phyloP scores from a whole-genome alignment of 2,797 vertebrate genomes.

The Sebastes hubbsi region DNA sequence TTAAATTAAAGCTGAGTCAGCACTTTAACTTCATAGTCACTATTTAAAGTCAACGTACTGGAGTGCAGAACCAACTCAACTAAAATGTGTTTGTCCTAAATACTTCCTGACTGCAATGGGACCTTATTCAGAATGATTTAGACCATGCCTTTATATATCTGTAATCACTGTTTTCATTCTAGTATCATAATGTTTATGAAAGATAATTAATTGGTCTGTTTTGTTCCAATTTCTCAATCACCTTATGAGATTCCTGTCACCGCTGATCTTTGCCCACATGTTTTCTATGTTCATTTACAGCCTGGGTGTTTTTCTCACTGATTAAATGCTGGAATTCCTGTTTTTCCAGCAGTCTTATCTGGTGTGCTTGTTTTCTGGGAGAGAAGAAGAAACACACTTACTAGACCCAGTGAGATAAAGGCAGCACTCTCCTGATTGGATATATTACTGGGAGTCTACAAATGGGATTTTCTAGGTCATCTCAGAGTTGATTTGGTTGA shows the following conservation, averaged over 20 bases:
- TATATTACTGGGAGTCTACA: not conserved
- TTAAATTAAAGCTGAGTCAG: not conserved
- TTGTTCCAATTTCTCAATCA: not conserved
- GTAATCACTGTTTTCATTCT: not conserved
- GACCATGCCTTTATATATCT: not conserved
- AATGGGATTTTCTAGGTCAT: not conserved
- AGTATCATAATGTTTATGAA: not conserved
- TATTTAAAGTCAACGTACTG: not conserved
- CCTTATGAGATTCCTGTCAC: not conserved
- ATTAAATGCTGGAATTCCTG: not conserved
- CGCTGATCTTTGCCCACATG: not conserved
- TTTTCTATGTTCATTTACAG: not conserved
- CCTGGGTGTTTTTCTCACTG: not conserved
- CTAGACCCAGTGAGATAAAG: not conserved
- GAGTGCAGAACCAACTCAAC: too few species aligned
- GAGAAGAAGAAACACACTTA: not conserved
- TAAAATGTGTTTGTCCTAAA: not conserved
- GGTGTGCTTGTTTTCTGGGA: not conserved
- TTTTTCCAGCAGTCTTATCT: conserved; percentile 12
- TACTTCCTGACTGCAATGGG: not conserved
- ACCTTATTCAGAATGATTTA: not conserved
- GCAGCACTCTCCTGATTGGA: not conserved
- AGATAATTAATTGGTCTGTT: not conserved
- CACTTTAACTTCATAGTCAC: not conserved
- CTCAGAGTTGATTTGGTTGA: not conserved